phyloP scores from a whole-genome alignment of 2,113 vertebrate species.

The Rhinoptilus africanus region DNA sequence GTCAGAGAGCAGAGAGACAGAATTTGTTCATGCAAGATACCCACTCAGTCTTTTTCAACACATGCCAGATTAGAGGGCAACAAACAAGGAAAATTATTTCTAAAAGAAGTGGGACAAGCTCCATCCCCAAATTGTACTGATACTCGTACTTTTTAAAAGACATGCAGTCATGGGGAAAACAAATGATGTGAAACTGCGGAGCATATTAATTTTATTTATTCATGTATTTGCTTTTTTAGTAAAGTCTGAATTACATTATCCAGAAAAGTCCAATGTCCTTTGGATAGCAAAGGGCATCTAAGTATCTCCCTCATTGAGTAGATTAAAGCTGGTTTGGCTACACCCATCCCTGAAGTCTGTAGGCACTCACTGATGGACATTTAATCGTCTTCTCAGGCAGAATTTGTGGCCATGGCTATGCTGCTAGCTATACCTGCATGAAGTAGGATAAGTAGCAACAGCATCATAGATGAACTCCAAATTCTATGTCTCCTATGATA shows the following conservation, averaged over 20 bases:
- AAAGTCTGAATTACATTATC: not conserved
- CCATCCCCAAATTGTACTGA: not conserved
- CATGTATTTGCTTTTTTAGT: not conserved
- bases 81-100: not conserved
- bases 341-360: not conserved
- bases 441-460: not conserved
- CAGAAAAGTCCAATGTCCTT: not conserved
- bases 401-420: not conserved
- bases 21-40: not conserved
- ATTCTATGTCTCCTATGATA: not conserved
- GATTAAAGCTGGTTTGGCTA: not conserved
- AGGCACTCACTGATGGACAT: not conserved
- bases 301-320: not conserved
- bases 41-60: not conserved
- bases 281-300: not conserved
- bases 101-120: not conserved
- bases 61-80: not conserved
- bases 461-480: not conserved
- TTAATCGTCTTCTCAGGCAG: not conserved
- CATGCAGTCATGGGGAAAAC: not conserved
- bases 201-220: not conserved
- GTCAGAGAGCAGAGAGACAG: not conserved
- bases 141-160: not conserved
- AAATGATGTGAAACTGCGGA: not conserved
- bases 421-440: not conserved